These are phyloP conservation scores for Alectura lathami DNA, from an alignment of 2,113 vertebrate genomes.

Conservation along the genomic window DNA sequence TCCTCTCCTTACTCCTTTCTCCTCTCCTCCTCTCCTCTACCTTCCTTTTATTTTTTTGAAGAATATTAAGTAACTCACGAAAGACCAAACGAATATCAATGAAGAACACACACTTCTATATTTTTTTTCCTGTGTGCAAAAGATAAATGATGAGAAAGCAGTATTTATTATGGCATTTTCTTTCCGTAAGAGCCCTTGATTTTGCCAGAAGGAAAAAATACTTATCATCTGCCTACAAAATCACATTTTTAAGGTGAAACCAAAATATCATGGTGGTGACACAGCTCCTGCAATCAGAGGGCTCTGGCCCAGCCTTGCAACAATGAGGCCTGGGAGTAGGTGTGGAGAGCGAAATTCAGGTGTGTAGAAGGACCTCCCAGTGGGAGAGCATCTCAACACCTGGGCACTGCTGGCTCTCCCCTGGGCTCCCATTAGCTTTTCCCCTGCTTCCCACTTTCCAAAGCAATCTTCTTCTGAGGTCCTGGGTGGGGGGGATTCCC, in stretches of 20 bases:
- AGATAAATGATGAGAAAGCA: constrained; percentile 12
- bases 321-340: background rate
- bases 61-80: background rate
- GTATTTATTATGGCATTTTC: background rate
- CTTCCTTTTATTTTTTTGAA: background rate
- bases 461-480: background rate
- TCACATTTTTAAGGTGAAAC: background rate
- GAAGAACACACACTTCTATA: background rate
- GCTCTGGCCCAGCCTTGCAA: background rate
- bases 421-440: background rate
- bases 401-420: fast-evolving
- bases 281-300: background rate
- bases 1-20: too few species aligned
- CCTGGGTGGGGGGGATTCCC: background rate
- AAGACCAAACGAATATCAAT: constrained; percentile 12
- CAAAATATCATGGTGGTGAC: background rate
- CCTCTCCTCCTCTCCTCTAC: too few species aligned
- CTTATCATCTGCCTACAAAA: background rate
- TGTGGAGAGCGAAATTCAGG: background rate
- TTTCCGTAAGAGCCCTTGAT: constrained; percentile 21
- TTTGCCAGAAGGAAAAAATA: constrained; percentile 46
- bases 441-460: background rate
- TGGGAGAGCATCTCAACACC: background rate
- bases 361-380: fast-evolving
- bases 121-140: background rate